A percentile compares a stretch with the other conserved stretches of the same genome.
These are phyloP conservation scores for Centropyge bicolor DNA, from an alignment of 2,797 vertebrate genomes.

Conservation along the genomic window DNA sequence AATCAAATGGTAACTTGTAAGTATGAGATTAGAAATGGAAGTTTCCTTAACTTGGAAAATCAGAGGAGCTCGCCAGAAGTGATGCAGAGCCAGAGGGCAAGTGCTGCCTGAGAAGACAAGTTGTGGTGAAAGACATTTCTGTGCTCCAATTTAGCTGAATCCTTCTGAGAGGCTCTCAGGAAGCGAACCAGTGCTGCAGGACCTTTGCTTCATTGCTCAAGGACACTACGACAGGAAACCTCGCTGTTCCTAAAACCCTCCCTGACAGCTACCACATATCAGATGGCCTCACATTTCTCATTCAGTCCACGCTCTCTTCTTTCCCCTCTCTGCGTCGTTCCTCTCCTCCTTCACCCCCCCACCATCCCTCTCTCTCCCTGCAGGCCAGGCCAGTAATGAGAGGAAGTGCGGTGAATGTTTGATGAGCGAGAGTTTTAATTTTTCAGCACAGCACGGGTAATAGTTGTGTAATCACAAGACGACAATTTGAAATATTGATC, in stretches of 20 bases:
- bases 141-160: background rate
- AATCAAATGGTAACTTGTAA: too few relatives aligned
- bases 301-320: background rate
- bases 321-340: background rate
- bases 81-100: background rate
- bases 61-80: too few relatives aligned
- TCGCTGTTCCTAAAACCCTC: background rate
- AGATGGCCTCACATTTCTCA: background rate
- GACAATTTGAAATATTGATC: constrained; percentile 60
- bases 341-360: background rate
- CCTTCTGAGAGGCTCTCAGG: background rate
- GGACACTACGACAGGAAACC: background rate
- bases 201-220: constrained; percentile 3
- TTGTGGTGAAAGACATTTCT: background rate
- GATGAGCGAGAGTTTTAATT: constrained; percentile 45
- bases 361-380: background rate
- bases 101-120: background rate
- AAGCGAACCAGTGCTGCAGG: background rate
- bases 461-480: constrained; percentile 57
- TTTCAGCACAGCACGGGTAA: constrained; percentile 44
- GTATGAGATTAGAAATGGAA: too few relatives aligned
- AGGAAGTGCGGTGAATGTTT: constrained; percentile 44
- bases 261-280: constrained; percentile 3
- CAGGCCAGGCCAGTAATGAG: constrained; percentile 25
- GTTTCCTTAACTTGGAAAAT: too few relatives aligned